Evolutionary conservation across 2,113 vertebrate species (phyloP).

Genomic region (Microtus richardsoni): DNA sequence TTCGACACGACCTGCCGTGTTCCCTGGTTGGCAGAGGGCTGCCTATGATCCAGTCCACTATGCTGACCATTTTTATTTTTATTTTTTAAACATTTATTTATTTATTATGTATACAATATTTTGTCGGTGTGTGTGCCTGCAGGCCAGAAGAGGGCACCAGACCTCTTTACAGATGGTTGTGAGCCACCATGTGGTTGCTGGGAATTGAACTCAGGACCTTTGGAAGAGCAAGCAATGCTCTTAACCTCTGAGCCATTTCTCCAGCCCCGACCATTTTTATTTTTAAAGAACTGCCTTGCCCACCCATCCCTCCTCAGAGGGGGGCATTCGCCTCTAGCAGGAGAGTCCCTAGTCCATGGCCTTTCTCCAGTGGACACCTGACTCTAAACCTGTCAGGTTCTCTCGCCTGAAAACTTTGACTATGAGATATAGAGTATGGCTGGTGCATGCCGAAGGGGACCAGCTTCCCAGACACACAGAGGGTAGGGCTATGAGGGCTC

Average conservation of each 20-base stretch:
- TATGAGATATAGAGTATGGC: neutral
- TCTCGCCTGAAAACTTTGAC: neutral
- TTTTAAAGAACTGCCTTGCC: neutral
- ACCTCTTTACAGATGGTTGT: too few relatives aligned
- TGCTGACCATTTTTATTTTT: neutral
- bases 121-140: too few relatives aligned
- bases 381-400: neutral
- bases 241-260: too few relatives aligned
- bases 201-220: too few relatives aligned
- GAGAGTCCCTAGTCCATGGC: neutral
- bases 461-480: neutral
- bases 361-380: neutral
- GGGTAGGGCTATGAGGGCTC: neutral
- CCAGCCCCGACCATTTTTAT: neutral
- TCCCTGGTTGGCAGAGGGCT: neutral
- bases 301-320: accelerated
- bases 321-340: neutral
- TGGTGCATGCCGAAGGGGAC: neutral
- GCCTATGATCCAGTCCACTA: neutral
- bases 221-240: too few relatives aligned
- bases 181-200: too few relatives aligned
- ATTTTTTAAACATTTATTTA: too few relatives aligned
- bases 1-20: accelerated
- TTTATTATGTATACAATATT: too few relatives aligned
- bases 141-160: too few relatives aligned